Evolutionary conservation across 2,888 invertebrate genomes (phyloP).

Genomic region (Diaprepes abbreviatus): DNA sequence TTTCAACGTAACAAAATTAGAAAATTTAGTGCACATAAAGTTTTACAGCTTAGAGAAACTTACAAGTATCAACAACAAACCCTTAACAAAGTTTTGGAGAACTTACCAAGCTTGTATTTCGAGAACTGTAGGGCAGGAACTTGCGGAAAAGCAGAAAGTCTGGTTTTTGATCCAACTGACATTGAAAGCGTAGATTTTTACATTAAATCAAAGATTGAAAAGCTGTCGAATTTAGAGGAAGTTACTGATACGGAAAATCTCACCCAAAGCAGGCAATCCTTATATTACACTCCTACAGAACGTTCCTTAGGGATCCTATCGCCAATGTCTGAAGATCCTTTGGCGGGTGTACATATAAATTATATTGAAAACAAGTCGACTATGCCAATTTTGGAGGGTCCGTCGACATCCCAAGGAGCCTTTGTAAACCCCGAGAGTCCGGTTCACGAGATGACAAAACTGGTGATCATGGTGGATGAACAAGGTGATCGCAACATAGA

Average conservation of each 20-base stretch:
- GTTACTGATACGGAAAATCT: slow-evolving; percentile 67
- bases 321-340: slow-evolving; percentile 65
- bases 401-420: slow-evolving; percentile 59
- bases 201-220: slow-evolving; percentile 77
- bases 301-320: slow-evolving; percentile 70
- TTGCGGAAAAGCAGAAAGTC: slow-evolving; percentile 82
- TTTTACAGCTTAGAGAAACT: slow-evolving; percentile 89
- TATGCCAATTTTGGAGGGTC: slow-evolving; percentile 60
- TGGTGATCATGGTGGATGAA: slow-evolving; percentile 62
- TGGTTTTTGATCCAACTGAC: slow-evolving; percentile 77
- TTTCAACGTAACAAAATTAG: slow-evolving; percentile 94
- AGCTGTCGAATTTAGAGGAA: slow-evolving; percentile 71
- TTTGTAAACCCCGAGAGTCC: slow-evolving; percentile 38
- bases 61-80: slow-evolving; percentile 97
- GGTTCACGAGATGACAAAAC: slow-evolving; percentile 22
- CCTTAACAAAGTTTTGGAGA: slow-evolving; percentile 92
- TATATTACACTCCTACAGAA: slow-evolving; percentile 88
- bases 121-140: slow-evolving; percentile 93
- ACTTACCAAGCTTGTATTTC: slow-evolving; percentile 89
- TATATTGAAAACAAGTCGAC: slow-evolving; percentile 70
- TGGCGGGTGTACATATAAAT: slow-evolving; percentile 77
- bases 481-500: slow-evolving; percentile 46
- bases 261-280: slow-evolving; percentile 77
- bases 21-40: slow-evolving; percentile 94
- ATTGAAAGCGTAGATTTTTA: slow-evolving; percentile 77